A percentile compares a stretch with the other conserved stretches of the same genome.
These are phyloP conservation scores for Galendromus occidentalis DNA, from an alignment of 1,140 invertebrate genomes.

Conservation along the genomic window DNA sequence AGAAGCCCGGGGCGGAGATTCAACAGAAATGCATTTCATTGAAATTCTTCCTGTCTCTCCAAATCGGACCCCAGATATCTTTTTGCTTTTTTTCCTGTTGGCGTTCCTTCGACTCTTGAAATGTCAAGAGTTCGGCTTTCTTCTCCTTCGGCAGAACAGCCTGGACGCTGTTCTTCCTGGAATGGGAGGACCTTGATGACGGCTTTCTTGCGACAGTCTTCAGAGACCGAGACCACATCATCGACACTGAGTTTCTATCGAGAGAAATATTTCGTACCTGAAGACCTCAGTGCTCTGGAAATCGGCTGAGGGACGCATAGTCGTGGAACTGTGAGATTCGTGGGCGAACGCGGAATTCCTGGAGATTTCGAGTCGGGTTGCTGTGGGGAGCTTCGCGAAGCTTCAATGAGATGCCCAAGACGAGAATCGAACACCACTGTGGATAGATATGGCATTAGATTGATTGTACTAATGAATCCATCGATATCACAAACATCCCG, in stretches of 20 bases:
- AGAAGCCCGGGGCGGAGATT: constrained; percentile 14
- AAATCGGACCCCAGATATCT: constrained; percentile 41
- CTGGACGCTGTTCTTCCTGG: constrained; percentile 31
- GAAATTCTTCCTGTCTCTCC: constrained; percentile 47
- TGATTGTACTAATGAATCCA: too few species aligned
- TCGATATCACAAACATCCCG: too few species aligned
- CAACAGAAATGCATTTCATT: constrained; percentile 44
- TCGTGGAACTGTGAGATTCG: constrained; percentile 20
- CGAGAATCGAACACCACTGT: too few species aligned
- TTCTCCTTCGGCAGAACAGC: constrained; percentile 22
- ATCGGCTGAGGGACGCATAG: constrained; percentile 14
- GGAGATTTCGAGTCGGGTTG: too few species aligned
- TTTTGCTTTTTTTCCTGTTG: constrained; percentile 4
- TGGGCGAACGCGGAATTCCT: not conserved
- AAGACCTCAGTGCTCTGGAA: not conserved
- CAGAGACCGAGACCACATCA: not conserved
- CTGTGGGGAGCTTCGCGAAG: too few species aligned
- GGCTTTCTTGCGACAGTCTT: not conserved
- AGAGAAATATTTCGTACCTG: not conserved
- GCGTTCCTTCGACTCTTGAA: not conserved
- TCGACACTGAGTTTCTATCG: constrained; percentile 13
- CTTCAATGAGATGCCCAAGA: too few species aligned
- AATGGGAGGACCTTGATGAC: constrained; percentile 16
- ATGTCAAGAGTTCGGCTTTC: constrained; percentile 27
- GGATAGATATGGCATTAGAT: too few species aligned